Conservation (phyloP, 2,113 vertebrate species). For the Apodemus speciosus region DNA sequence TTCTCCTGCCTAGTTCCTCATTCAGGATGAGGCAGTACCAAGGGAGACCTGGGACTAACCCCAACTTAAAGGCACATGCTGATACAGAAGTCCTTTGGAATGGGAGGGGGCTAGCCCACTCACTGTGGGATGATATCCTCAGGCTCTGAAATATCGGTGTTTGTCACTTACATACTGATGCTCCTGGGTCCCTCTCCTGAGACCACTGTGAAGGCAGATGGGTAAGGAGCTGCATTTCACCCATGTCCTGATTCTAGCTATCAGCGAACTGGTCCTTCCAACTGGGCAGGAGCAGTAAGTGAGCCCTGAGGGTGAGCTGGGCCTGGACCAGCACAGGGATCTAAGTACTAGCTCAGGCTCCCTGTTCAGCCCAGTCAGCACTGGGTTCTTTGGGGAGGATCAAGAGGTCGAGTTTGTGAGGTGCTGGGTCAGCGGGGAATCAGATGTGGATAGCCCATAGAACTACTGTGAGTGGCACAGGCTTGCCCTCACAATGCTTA, state of each 20-base stretch:
- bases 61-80: neutral
- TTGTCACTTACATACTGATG: neutral
- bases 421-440: neutral
- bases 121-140: neutral
- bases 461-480: neutral
- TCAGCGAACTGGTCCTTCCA: neutral
- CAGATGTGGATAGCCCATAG: rapidly evolving
- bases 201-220: too few relatives aligned
- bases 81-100: neutral
- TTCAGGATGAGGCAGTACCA: neutral
- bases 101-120: neutral
- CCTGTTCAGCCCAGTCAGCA: neutral
- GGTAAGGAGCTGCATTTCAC: neutral
- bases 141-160: too few relatives aligned
- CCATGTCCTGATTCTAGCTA: neutral
- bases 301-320: neutral
- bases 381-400: neutral
- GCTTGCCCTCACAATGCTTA: neutral
- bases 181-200: neutral
- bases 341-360: neutral
- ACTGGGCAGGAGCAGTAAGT: neutral
- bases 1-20: neutral
- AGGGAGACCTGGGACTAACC: neutral
- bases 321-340: neutral
- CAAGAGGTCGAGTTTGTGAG: neutral